Evolutionary conservation across 2,113 vertebrate genomes (phyloP).

Genomic region (Scartelaos histophorus): DNA sequence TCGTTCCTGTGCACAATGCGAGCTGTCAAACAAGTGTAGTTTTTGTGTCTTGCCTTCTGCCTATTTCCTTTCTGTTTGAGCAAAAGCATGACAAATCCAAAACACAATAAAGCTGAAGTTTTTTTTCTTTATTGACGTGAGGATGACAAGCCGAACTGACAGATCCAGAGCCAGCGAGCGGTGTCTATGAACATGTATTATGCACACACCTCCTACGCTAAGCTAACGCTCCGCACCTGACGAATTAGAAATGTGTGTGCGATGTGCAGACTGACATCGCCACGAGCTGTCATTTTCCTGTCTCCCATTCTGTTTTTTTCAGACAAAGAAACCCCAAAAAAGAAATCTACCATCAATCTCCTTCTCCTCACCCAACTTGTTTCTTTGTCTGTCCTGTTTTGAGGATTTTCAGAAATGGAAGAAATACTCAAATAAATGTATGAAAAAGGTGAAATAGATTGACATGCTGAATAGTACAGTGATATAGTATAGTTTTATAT

Average conservation of each 20-base stretch:
- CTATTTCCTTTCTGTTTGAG: conserved; percentile 37
- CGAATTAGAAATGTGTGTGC: conserved; percentile 61
- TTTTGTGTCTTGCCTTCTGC: conserved; percentile 30
- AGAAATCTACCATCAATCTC: conserved; percentile 38
- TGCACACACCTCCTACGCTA: conserved; percentile 65
- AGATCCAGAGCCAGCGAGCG: conserved; percentile 4
- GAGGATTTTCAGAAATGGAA: conserved; percentile 4
- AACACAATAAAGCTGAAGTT: conserved; percentile 53
- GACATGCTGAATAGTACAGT: too few species aligned
- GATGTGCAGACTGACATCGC: conserved; percentile 48
- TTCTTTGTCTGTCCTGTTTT: conserved; percentile 24
- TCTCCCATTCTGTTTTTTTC: conserved; percentile 62
- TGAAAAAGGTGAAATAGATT: background rate
- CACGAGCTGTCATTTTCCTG: conserved; percentile 69
- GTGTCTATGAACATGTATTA: conserved; percentile 48
- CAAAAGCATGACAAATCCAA: conserved; percentile 48
- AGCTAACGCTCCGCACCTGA: conserved; percentile 63
- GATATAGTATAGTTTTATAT: too few species aligned
- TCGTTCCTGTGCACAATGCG: conserved; percentile 15
- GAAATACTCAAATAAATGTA: background rate
- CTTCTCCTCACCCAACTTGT: background rate
- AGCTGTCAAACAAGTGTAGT: conserved; percentile 50
- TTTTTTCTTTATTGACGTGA: conserved; percentile 46
- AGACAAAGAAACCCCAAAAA: conserved; percentile 62
- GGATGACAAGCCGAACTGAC: conserved; percentile 66